Conservation (phyloP, 1,140 invertebrate genomes). For the Drosophila mauritiana region DNA sequence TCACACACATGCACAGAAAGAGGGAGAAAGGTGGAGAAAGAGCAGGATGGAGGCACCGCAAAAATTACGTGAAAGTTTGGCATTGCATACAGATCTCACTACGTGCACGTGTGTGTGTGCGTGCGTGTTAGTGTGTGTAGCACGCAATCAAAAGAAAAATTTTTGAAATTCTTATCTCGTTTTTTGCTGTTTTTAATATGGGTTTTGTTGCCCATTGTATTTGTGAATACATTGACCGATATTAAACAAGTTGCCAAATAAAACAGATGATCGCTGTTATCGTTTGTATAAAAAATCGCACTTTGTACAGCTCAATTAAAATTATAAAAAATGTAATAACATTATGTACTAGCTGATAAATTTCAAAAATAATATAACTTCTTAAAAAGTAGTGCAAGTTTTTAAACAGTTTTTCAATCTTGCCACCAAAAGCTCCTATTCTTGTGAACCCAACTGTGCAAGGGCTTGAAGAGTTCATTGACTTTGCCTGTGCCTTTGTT, state of each 20-base stretch:
- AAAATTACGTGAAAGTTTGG: conserved; percentile 84
- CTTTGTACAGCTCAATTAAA: not conserved
- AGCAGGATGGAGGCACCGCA: conserved; percentile 39
- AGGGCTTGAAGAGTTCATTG: conserved; percentile 73
- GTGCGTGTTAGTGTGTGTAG: conserved; percentile 5
- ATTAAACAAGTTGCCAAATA: conserved; percentile 77
- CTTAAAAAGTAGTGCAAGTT: too few species aligned
- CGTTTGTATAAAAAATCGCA: conserved; percentile 9
- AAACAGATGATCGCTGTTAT: conserved; percentile 47
- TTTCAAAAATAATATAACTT: too few species aligned
- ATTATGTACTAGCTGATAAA: not conserved
- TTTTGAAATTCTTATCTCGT: conserved; percentile 82
- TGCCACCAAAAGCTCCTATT: not conserved
- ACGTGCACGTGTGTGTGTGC: conserved; percentile 2
- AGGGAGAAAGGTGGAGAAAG: conserved; percentile 22
- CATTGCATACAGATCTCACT: conserved; percentile 57
- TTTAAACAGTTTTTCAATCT: too few species aligned
- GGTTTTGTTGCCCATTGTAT: conserved; percentile 35
- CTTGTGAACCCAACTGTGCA: conserved; percentile 13
- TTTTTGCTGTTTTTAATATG: conserved; percentile 43
- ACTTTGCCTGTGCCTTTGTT: conserved; percentile 61
- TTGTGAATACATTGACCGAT: conserved; percentile 81
- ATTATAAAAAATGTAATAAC: not conserved
- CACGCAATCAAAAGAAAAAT: conserved; percentile 76
- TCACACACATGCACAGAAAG: conserved; percentile 50